phyloP scores from a whole-genome alignment of 2,888 invertebrate genomes.

The Mechanitis mazaeus region DNA sequence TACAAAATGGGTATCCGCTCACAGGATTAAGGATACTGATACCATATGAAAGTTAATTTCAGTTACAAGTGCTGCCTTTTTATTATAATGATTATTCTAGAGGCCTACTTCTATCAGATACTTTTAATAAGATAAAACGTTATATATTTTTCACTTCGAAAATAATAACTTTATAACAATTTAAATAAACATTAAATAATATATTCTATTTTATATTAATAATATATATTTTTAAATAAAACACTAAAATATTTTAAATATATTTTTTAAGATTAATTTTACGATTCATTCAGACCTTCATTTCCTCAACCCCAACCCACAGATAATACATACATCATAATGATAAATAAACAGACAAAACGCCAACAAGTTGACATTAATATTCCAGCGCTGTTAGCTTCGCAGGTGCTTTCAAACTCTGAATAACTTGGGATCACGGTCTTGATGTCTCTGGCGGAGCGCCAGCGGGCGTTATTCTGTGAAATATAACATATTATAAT shows the following conservation, averaged over 20 bases:
- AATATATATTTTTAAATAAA: too few relatives aligned
- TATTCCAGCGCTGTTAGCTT: constrained; percentile 33
- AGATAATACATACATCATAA: constrained; percentile 8
- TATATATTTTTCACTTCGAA: too few relatives aligned
- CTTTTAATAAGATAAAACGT: too few relatives aligned
- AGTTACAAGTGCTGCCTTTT: too few relatives aligned
- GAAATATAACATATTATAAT: constrained; percentile 5
- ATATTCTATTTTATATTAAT: too few relatives aligned
- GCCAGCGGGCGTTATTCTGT: constrained; percentile 32
- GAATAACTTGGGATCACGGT: constrained; percentile 36
- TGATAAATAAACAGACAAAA: constrained; percentile 23
- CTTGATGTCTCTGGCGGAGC: constrained; percentile 35
- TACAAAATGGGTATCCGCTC: constrained; percentile 14
- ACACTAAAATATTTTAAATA: too few relatives aligned
- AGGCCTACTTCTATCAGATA: too few relatives aligned
- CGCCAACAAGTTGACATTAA: constrained; percentile 31
- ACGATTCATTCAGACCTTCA: neutral
- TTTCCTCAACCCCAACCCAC: constrained; percentile 8
- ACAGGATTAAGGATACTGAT: constrained; percentile 9
- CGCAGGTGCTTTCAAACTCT: constrained; percentile 36
- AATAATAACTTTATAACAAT: too few relatives aligned
- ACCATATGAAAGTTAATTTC: too few relatives aligned
- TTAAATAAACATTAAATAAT: too few relatives aligned
- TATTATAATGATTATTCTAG: too few relatives aligned
- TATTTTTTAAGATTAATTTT: neutral